Conservation (phyloP, 2,888 invertebrate species). For the Drosophila siamana region DNA sequence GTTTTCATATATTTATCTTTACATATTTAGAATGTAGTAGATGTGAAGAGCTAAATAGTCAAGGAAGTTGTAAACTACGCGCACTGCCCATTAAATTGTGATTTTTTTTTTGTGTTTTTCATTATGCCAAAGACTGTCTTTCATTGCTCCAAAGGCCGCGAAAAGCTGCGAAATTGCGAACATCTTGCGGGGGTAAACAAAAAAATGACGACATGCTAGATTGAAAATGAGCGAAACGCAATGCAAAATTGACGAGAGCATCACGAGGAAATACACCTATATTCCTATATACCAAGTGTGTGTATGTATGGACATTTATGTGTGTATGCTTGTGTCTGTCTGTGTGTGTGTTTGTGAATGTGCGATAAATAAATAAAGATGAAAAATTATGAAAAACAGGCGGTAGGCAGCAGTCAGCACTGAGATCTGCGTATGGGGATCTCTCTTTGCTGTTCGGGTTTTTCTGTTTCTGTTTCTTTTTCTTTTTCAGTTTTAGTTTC, state of each 20-base stretch:
- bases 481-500: constrained; percentile 9
- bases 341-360: not conserved
- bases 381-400: constrained; percentile 77
- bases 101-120: constrained; percentile 58
- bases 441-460: constrained; percentile 4
- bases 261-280: constrained; percentile 6
- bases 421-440: constrained; percentile 11
- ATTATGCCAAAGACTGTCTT: constrained; percentile 22
- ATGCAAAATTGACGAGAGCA: constrained; percentile 38
- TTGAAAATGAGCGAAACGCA: constrained; percentile 32
- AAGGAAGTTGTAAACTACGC: constrained; percentile 74
- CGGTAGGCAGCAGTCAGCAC: constrained; percentile 49
- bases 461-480: constrained; percentile 42
- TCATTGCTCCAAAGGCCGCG: constrained; percentile 51
- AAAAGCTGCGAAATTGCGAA: constrained; percentile 42
- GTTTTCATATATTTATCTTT: constrained; percentile 11
- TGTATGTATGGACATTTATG: too few species aligned
- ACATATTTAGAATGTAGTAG: constrained; percentile 20
- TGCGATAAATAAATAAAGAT: constrained; percentile 67
- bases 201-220: constrained; percentile 71
- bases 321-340: not conserved
- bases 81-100: constrained; percentile 66
- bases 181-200: constrained; percentile 62
- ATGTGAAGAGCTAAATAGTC: constrained; percentile 31
- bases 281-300: constrained; percentile 13